Evolutionary conservation across 92 coral and sea anemone genomes (phyloP), one percentile per base, ranked within the genome.

Genomic region (Parazoanthus atlanticus): DNA sequence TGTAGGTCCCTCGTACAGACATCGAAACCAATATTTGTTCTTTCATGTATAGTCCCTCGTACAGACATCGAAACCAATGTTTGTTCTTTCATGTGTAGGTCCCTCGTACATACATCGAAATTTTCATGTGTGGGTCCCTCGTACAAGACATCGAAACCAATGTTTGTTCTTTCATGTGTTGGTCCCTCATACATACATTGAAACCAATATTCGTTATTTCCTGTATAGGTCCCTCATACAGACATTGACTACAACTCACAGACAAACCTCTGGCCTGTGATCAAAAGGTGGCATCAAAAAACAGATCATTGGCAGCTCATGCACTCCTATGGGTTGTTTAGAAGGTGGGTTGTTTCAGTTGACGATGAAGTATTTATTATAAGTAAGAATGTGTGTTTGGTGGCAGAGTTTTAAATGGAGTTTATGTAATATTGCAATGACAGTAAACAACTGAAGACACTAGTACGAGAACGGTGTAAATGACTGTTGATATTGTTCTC

Each of bases 251-350:
- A 93, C 84, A 38, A 85, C 0, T 89, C 98, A 7, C 93, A 95
- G 82, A 78, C 92, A 19, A 86, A 86, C 28, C 58, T 96, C 25
- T 96, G 99, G 99, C 99, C 99, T 29, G 96, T 96, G 12, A 92
- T 96, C 5, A 91, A 92, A 74, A 91, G 98, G 82, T 89, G 98
- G 96, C 90, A 93, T 74, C 88, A 88, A 6, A 92, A 92, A 76
- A 91, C 90, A 2, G 91, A 95, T 86, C 79, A 86, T 15, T 90
- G 92, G 88, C 92, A 96, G 79, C 92, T 96, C 34, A 95, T 95
- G 7, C 91, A 96, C 89, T 85, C 98, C 2, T 96, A 96, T 88
- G 99, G 99, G 7, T 83, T 96, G 41, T 96, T 96, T 75, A 95
- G 99, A 89, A 93, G 99, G 99, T 96, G 69, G 8, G 81, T 9